A percentile compares a stretch with the other conserved stretches of the same genome.
phyloP scores from a whole-genome alignment of 2,888 invertebrate species.

The Pollenia griseotomentosa region DNA sequence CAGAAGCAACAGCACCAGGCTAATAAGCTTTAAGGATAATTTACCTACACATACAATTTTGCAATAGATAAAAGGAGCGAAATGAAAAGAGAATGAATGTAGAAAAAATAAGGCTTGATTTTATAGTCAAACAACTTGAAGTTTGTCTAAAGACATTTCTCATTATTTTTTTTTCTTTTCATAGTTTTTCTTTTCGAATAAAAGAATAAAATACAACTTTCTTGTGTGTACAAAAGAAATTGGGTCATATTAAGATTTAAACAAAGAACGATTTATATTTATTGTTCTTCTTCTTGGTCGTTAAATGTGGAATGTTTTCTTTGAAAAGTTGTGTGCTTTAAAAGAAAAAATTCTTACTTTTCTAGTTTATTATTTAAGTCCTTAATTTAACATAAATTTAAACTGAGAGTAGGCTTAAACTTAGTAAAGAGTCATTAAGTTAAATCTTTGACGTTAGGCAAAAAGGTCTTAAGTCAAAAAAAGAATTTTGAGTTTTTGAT shows the following conservation, averaged over 20 bases:
- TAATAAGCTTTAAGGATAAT: constrained; percentile 59
- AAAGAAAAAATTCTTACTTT: not conserved
- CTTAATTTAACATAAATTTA: not conserved
- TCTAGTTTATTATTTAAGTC: not conserved
- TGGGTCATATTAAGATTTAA: constrained; percentile 55
- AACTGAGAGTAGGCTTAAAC: not conserved
- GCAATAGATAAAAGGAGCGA: constrained; percentile 17
- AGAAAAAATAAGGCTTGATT: constrained; percentile 33
- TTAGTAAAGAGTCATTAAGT: not conserved
- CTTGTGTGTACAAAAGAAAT: constrained; percentile 54
- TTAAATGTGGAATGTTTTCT: not conserved
- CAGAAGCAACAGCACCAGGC: constrained; percentile 26
- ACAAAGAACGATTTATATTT: constrained; percentile 43
- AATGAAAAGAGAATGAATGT: constrained; percentile 13
- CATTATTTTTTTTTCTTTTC: constrained; percentile 17
- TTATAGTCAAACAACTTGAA: constrained; percentile 60
- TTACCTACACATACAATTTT: constrained; percentile 10
- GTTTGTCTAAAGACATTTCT: constrained; percentile 44
- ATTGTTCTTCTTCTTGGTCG: not conserved
- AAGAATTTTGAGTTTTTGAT: too few relatives aligned
- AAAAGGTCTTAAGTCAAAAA: too few relatives aligned
- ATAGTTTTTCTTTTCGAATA: not conserved
- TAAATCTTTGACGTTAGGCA: not conserved
- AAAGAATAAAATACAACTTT: constrained; percentile 43
- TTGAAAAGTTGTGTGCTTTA: not conserved